Percentiles rank a stretch among this genome's conserved stretches.
Conservation (phyloP, 1,140 invertebrate genomes). For the Scylla paramamosain region DNA sequence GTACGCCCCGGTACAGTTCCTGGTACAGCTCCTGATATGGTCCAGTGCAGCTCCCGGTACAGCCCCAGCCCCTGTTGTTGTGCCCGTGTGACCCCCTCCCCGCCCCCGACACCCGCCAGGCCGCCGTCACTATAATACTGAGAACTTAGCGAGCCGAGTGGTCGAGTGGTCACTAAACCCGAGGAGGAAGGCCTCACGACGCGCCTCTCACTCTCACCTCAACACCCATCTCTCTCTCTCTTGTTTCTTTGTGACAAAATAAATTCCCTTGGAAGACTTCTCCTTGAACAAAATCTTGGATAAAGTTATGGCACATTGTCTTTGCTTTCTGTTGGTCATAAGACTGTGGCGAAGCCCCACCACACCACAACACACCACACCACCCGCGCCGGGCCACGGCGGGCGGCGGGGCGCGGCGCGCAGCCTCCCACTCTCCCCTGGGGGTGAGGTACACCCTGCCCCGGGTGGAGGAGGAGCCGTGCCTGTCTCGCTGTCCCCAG, state of each 20-base stretch:
- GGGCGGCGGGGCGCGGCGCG: not conserved
- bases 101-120: not conserved
- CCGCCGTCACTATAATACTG: conserved; percentile 17
- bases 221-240: not conserved
- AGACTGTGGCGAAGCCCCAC: conserved; percentile 36
- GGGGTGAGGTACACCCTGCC: not conserved
- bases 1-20: not conserved
- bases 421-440: not conserved
- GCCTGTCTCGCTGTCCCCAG: not conserved
- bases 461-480: not conserved
- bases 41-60: not conserved
- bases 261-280: conserved; percentile 39
- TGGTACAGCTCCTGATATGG: not conserved
- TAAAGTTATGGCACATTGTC: conserved; percentile 38
- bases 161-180: not conserved
- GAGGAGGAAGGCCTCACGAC: conserved; percentile 46
- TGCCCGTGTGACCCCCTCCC: not conserved
- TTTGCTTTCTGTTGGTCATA: conserved; percentile 49
- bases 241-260: not conserved
- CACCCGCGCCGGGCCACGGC: not conserved
- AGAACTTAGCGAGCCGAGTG: not conserved
- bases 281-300: conserved; percentile 63
- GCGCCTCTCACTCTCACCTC: conserved; percentile 37
- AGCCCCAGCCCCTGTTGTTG: not conserved
- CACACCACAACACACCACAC: conserved; percentile 27